Percentiles rank a stretch among this genome's conserved stretches.
Conservation (phyloP, 1,140 invertebrate genomes). For the Pseudomyrmex concolor region DNA sequence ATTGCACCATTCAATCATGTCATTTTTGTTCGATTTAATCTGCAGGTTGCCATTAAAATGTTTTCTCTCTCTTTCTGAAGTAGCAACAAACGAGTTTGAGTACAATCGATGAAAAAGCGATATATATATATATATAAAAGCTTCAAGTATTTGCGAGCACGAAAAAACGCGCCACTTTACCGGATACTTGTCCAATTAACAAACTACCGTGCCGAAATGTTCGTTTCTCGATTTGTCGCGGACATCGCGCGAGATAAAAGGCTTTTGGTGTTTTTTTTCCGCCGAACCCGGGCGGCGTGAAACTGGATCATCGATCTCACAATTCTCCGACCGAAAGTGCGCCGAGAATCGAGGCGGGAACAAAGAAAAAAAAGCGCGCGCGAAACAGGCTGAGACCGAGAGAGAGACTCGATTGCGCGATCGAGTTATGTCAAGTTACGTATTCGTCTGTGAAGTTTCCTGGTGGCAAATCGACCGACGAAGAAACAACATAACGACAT, state of each 20-base stretch:
- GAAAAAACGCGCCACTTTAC: slow-evolving; percentile 25
- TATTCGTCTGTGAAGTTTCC: slow-evolving; percentile 13
- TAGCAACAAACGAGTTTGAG: not conserved
- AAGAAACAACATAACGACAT: slow-evolving; percentile 5
- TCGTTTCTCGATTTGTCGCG: not conserved
- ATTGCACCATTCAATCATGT: not conserved
- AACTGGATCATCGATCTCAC: slow-evolving; percentile 37
- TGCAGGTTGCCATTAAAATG: too few species aligned
- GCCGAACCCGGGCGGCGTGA: not conserved
- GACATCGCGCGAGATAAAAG: slow-evolving; percentile 13
- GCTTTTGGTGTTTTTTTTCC: slow-evolving; percentile 40
- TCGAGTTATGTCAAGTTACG: slow-evolving; percentile 10
- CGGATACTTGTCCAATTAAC: slow-evolving; percentile 12
- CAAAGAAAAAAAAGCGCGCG: not conserved
- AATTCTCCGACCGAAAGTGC: slow-evolving; percentile 3
- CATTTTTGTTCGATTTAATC: not conserved
- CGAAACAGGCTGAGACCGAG: not conserved
- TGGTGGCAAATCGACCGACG: slow-evolving; percentile 11
- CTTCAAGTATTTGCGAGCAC: not conserved
- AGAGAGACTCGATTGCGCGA: not conserved
- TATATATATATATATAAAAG: too few species aligned
- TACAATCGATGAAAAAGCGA: not conserved
- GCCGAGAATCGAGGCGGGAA: not conserved
- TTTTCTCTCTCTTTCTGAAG: not conserved
- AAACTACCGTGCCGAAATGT: not conserved